Conservation (phyloP, 2,888 invertebrate genomes). For the Labia minor region DNA sequence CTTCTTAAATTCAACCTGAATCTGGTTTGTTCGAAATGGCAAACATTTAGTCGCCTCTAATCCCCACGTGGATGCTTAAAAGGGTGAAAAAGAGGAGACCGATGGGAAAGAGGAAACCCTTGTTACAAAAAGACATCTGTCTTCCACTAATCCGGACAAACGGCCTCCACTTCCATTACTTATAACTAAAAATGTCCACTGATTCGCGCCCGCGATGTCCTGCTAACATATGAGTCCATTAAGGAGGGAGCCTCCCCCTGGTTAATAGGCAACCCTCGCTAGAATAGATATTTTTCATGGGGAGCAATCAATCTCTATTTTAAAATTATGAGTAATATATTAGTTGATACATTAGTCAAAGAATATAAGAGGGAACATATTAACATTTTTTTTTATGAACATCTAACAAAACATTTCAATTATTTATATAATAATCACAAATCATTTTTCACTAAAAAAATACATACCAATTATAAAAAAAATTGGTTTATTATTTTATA, state of each 20-base stretch:
- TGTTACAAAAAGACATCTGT: neutral
- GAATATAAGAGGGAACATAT: too few species aligned
- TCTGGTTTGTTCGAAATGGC: conserved; percentile 8
- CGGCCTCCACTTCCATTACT: neutral
- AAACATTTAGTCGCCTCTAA: neutral
- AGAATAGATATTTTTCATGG: neutral
- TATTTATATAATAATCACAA: too few species aligned
- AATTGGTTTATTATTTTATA: too few species aligned
- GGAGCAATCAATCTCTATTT: neutral
- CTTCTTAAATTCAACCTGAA: conserved; percentile 6
- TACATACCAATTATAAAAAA: too few species aligned
- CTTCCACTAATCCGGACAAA: neutral
- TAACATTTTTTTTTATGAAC: too few species aligned
- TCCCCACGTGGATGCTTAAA: conserved; percentile 13
- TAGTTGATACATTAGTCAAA: too few species aligned
- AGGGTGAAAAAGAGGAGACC: neutral
- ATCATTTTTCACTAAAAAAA: too few species aligned
- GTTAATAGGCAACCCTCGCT: neutral
- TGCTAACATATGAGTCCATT: conserved; percentile 13
- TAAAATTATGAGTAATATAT: neutral
- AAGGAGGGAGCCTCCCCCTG: neutral
- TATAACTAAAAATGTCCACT: neutral
- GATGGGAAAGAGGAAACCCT: too few species aligned
- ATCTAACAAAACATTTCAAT: too few species aligned
- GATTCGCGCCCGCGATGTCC: neutral